phyloP scores from a whole-genome alignment of 2,113 vertebrate genomes.

The Xiphophorus couchianus region DNA sequence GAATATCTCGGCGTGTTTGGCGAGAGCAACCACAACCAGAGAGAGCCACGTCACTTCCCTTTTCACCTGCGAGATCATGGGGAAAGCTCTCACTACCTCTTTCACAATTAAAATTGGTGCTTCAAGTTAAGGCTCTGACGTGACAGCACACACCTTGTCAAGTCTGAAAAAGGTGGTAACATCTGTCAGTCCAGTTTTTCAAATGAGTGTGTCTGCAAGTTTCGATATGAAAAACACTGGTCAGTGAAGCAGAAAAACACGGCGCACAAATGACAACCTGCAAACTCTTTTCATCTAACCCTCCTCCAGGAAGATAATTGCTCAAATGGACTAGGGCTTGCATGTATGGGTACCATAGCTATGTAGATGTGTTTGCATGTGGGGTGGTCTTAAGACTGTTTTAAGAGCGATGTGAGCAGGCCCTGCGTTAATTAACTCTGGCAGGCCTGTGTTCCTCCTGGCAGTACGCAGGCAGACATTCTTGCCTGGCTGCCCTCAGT shows the following conservation, averaged over 20 bases:
- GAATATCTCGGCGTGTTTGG: constrained; percentile 7
- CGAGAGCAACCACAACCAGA: neutral
- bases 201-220: constrained; percentile 38
- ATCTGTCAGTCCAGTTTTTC: constrained; percentile 14
- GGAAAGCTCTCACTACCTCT: neutral
- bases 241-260: constrained; percentile 9
- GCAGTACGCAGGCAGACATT: constrained; percentile 70
- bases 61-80: neutral
- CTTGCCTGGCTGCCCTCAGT: constrained; percentile 69
- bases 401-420: constrained; percentile 59
- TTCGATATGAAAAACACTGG: constrained; percentile 34
- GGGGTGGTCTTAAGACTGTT: constrained; percentile 62
- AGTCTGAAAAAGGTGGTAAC: neutral
- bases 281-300: neutral
- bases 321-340: neutral
- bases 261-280: neutral
- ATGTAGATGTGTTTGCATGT: constrained; percentile 50
- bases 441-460: constrained; percentile 73
- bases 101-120: neutral
- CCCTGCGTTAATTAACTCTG: constrained; percentile 74
- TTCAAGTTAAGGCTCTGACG: neutral
- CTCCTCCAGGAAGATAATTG: neutral
- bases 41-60: neutral
- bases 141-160: neutral
- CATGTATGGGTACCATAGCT: constrained; percentile 33